These are phyloP conservation scores for Abramis brama DNA, from an alignment of 2,113 vertebrate genomes.

Conservation along the genomic window DNA sequence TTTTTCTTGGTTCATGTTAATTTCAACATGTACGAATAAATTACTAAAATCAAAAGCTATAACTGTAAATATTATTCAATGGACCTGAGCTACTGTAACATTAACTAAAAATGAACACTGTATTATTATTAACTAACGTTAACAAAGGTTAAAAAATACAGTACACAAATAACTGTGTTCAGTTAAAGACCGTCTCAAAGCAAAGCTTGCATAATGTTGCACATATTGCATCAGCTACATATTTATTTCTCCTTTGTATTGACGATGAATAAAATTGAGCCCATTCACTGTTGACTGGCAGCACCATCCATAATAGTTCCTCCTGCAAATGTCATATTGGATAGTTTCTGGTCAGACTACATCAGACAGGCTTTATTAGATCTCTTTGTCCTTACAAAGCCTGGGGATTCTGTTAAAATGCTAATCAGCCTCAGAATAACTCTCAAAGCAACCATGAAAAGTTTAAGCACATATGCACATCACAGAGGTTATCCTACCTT, in stretches of 20 bases:
- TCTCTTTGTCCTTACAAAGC: conserved; percentile 1
- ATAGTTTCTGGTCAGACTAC: conserved; percentile 10
- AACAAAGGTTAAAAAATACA: too few relatives aligned
- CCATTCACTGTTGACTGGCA: background rate
- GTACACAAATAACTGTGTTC: background rate
- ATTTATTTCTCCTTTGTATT: conserved; percentile 32
- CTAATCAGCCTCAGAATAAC: conserved; percentile 29
- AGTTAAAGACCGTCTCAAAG: background rate
- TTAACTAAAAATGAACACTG: too few relatives aligned
- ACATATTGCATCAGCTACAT: conserved; percentile 39
- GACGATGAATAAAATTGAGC: conserved; percentile 9
- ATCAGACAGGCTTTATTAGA: conserved; percentile 31
- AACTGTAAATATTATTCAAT: too few relatives aligned
- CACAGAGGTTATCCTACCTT: background rate
- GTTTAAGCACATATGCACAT: background rate
- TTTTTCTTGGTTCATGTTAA: too few relatives aligned
- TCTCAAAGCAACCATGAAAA: background rate
- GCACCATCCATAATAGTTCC: conserved; percentile 6
- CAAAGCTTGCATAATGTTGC: conserved; percentile 10
- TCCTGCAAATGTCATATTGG: background rate
- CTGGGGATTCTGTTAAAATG: conserved; percentile 29
- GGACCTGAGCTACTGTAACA: too few relatives aligned
- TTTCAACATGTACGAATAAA: too few relatives aligned
- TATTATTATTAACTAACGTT: too few relatives aligned
- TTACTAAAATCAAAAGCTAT: too few relatives aligned